Evolutionary conservation across 2,113 vertebrate genomes (phyloP).

Genomic region (Ctenodactylus gundi): DNA sequence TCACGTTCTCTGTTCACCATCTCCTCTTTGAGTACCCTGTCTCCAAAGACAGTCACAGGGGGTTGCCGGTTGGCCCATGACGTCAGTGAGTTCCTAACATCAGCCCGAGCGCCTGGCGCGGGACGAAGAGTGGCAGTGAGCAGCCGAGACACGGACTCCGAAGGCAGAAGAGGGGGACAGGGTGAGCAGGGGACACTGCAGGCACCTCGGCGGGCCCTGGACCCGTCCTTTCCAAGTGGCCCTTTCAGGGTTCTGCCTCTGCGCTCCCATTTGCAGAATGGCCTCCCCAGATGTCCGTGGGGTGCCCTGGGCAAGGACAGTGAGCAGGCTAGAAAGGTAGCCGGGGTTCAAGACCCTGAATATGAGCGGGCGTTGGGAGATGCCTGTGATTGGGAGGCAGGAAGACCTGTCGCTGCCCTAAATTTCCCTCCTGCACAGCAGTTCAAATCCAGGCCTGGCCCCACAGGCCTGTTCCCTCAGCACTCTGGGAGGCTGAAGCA

Average conservation of each 20-base stretch:
- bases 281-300: background rate
- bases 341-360: background rate
- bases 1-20: accelerated
- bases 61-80: too few relatives aligned
- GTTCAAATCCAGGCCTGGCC: too few relatives aligned
- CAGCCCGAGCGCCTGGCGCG: accelerated
- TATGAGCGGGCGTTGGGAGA: background rate
- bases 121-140: accelerated
- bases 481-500: too few relatives aligned
- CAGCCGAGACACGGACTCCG: background rate
- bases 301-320: background rate
- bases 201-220: too few relatives aligned
- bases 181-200: too few relatives aligned
- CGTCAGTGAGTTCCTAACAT: too few relatives aligned
- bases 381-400: background rate
- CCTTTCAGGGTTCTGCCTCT: background rate
- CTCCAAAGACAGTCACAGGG: background rate
- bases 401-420: too few relatives aligned
- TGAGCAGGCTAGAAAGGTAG: background rate
- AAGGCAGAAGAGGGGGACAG: accelerated
- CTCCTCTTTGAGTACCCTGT: background rate
- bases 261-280: background rate
- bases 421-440: background rate
- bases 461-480: too few relatives aligned
- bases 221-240: background rate